Percentiles rank a stretch among this genome's conserved stretches.
Conservation (phyloP, 2,797 vertebrate species). For the Diplodus puntazzo region DNA sequence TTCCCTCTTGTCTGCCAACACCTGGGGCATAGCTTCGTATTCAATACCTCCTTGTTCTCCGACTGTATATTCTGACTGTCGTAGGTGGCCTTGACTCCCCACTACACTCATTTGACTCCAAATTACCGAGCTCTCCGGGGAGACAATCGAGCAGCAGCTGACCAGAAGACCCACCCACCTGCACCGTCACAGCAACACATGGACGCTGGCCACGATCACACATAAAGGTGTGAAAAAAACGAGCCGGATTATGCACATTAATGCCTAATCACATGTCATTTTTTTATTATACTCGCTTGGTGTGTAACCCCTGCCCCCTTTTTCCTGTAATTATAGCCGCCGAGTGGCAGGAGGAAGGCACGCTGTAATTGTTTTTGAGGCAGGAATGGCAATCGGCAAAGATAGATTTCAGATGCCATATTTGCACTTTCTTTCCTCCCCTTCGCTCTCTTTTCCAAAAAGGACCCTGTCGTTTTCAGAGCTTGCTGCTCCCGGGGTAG, state of each 20-base stretch:
- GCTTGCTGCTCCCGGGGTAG: constrained; percentile 95
- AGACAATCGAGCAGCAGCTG: constrained; percentile 64
- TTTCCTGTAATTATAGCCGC: constrained; percentile 80
- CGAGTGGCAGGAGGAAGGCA: constrained; percentile 75
- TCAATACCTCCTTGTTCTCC: constrained; percentile 76
- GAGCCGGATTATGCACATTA: constrained; percentile 67
- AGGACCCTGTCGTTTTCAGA: constrained; percentile 95
- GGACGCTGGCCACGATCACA: constrained; percentile 53
- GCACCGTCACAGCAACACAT: background rate
- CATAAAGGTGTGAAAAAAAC: constrained; percentile 60
- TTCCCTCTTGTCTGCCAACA: constrained; percentile 78
- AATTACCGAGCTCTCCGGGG: constrained; percentile 68
- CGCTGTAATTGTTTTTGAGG: constrained; percentile 80
- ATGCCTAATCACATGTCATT: constrained; percentile 72
- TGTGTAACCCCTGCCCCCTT: constrained; percentile 76
- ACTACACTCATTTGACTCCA: constrained; percentile 73
- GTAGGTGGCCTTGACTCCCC: constrained; percentile 74
- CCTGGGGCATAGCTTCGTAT: constrained; percentile 73
- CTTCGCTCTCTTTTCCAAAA: constrained; percentile 72
- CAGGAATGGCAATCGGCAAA: constrained; percentile 80
- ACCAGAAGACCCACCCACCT: constrained; percentile 55
- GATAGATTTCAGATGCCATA: constrained; percentile 92
- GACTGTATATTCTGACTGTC: constrained; percentile 65
- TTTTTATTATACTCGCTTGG: constrained; percentile 71
- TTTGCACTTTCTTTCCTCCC: constrained; percentile 77